These are phyloP conservation scores for Drosophila dives DNA, from an alignment of 2,888 invertebrate genomes.

Conservation along the genomic window DNA sequence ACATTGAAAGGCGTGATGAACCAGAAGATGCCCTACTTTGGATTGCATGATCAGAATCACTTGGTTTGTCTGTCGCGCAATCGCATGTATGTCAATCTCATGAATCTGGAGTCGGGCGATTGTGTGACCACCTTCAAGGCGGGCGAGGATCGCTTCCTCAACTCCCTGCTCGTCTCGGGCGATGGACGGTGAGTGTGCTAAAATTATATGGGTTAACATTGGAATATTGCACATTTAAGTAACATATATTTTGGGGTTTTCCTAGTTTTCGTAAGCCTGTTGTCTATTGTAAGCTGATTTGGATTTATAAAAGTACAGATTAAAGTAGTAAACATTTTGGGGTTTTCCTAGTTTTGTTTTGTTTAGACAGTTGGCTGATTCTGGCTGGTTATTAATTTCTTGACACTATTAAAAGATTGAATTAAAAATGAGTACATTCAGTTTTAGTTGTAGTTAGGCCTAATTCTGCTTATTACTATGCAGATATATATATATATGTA, in stretches of 20 bases:
- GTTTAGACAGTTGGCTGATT: neutral
- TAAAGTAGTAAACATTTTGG: neutral
- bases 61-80: conserved; percentile 92
- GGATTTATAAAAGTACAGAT: neutral
- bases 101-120: conserved; percentile 91
- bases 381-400: neutral
- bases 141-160: conserved; percentile 95
- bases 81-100: conserved; percentile 95
- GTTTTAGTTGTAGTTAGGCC: no score
- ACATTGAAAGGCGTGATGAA: conserved; percentile 95
- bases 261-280: neutral
- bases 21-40: conserved; percentile 96
- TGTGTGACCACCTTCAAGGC: conserved; percentile 92
- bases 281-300: neutral
- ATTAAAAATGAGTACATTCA: neutral
- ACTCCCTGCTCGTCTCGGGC: conserved; percentile 93
- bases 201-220: neutral
- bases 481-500: neutral
- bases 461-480: neutral
- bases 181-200: conserved; percentile 90
- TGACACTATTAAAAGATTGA: neutral
- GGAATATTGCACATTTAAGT: neutral
- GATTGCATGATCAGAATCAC: conserved; percentile 92
- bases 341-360: neutral
- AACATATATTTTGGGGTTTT: neutral